Base-by-base conservation (phyloP, 1,140 invertebrate genomes). In the Drosophila micromelanica region DNA sequence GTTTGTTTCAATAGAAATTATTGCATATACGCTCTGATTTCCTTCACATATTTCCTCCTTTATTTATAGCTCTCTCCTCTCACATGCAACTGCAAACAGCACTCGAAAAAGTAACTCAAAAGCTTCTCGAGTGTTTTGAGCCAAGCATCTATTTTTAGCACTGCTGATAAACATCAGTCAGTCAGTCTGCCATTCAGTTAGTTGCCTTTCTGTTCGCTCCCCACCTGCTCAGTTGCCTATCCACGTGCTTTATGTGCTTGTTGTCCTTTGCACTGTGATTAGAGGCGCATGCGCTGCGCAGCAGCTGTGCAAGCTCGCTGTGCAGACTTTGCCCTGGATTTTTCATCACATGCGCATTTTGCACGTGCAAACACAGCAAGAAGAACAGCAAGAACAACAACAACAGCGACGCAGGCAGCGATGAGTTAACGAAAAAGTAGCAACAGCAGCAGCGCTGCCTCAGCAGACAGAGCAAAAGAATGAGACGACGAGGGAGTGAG, bases 261-360 rank as follows among this genome's bases (percentile, higher is more conserved):
- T 61, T 68, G 63, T 73, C 55, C 63, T 73, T 45, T 49, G 35
- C n/a, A 11, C 37, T 72, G 15, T 20, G 27, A 3, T 9, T 38
- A 6, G 32, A 1, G 9, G 32, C 82, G 68, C 80, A 55, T 69
- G 77, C 69, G 73, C 55, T 56, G 45, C 12, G 20, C 27, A n/a
- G 49, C 46, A 42, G 32, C 45, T 77, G 45, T 49, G 61, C 56
- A 38, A 71, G 62, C 60, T 60, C 12, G 60, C 64, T 65, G 37
- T 82, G 80, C 79, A 86, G 81, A 81, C 62, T 81, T 73, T 78
- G 81, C 76, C 81, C 81, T 86, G 81, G 82, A 87, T 87, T 87
- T 86, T 87, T 63, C 61, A 81, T 77, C 57, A 87, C 81, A 86
- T 87, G 78, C 82, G 82, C 81, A 85, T 61, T 68, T 61, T 61